Evolutionary conservation across 92 coral and sea anemone genomes (phyloP).

Genomic region (Epizoanthus fatuus): DNA sequence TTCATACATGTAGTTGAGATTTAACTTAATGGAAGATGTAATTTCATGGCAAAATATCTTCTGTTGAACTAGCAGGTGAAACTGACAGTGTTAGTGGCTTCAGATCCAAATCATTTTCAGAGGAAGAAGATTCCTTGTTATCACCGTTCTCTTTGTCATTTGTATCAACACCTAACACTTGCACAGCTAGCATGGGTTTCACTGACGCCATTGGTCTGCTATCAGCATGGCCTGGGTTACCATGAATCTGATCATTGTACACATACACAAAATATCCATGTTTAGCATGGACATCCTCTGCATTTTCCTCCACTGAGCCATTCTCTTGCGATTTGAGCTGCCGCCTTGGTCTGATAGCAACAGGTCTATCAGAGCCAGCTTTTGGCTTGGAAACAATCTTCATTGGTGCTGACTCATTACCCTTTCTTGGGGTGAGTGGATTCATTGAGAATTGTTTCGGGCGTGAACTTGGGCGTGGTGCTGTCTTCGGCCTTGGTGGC

Average conservation of each 20-base stretch:
- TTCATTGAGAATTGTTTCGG: constrained; percentile 56
- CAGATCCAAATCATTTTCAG: constrained; percentile 65
- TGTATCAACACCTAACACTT: constrained; percentile 40
- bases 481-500: constrained; percentile 68
- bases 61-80: constrained; percentile 67
- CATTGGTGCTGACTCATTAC: constrained; percentile 66
- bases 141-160: constrained; percentile 56
- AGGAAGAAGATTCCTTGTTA: constrained; percentile 24
- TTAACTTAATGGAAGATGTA: not conserved
- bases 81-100: constrained; percentile 79
- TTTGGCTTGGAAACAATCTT: constrained; percentile 77
- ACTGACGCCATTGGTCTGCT: constrained; percentile 98
- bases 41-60: constrained; percentile 48
- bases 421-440: constrained; percentile 60
- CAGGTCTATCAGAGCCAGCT: constrained; percentile 89
- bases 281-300: constrained; percentile 38
- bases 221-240: constrained; percentile 59
- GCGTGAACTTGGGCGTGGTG: constrained; percentile 80
- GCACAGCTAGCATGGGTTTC: constrained; percentile 86
- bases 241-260: constrained; percentile 72
- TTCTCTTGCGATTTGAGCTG: constrained; percentile 56
- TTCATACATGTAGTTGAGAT: too few relatives aligned
- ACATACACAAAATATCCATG: constrained; percentile 90
- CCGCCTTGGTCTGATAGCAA: constrained; percentile 80
- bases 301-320: constrained; percentile 48